Base-by-base conservation (phyloP, 2,888 invertebrate genomes). In the Drosophila pseudotalamancana region DNA sequence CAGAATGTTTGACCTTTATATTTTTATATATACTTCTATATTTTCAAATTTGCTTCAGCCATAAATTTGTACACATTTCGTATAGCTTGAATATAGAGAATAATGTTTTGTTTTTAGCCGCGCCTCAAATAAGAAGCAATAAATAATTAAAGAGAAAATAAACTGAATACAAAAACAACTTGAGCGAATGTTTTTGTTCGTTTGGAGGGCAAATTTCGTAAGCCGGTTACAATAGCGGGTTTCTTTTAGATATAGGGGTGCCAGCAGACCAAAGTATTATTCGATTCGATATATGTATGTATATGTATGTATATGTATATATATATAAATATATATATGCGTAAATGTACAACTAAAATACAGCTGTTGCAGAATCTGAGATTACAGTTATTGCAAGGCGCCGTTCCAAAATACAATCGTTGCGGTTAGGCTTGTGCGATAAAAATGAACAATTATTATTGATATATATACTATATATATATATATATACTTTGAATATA, bases 401-500 rank as follows among this genome's bases (percentile, higher is more conserved):
- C 18, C 27, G 50, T 57, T 42, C 8, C 11, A 45, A 40, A 51
- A 51, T 34, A 51, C n/a, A 23, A 59, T 45, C 6, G 12, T 32
- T 49, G 35, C 19, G 49, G 49, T 25, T 19, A 11, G 16, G 14
- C 12, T 45, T 37, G 11, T 21, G 25, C 31, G 39, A 51, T 50
- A 51, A 45, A 39, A 31, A 25, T 9, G 8, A 11, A 18, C 31
- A 50, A 27, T 48, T 35, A 56, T 55, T 19, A 8, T 1, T 16
- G 9, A 21, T n/a, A 21, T 21, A 37, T 18, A 3, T 11, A 37
- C n/a, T n/a, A n/a, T 1, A 18, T 18, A 21, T n/a, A 21, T 21
- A 37, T 18, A 3, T 11, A 37, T 3, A 21, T 19, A 37, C n/a
- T n/a, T n/a, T n/a, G n/a, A n/a, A n/a, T n/a, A 29, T n/a, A 29